Percentiles rank a stretch among this genome's conserved stretches.
Evolutionary conservation across 2,113 vertebrate genomes (phyloP).

Genomic region (Ciconia stormi): DNA sequence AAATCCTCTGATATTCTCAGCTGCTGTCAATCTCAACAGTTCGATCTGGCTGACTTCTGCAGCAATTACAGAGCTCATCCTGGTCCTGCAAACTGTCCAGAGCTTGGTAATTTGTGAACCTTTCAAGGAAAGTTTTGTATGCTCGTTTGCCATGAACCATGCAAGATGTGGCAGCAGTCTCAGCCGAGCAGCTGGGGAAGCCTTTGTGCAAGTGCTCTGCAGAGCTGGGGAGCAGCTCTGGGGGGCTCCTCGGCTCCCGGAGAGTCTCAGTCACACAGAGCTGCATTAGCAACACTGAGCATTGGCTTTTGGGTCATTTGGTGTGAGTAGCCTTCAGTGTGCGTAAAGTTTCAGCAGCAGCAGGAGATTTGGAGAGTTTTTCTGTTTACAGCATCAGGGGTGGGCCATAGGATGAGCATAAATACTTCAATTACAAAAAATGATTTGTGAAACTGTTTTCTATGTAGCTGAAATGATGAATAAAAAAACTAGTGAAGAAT

Average conservation of each 20-base stretch:
- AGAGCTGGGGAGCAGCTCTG: background rate
- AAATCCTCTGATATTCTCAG: background rate
- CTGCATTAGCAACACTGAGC: background rate
- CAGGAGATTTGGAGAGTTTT: background rate
- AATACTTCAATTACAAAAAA: background rate
- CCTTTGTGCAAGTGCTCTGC: background rate
- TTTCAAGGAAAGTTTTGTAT: background rate
- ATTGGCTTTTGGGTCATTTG: background rate
- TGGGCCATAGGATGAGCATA: background rate
- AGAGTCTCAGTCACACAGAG: background rate
- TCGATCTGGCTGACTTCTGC: background rate
- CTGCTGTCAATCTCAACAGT: background rate
- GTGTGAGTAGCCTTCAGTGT: background rate
- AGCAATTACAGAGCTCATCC: background rate
- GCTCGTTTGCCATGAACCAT: background rate
- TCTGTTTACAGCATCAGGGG: background rate
- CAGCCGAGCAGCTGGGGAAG: fast-evolving
- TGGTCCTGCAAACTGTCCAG: background rate
- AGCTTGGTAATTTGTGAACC: background rate
- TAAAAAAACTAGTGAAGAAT: background rate
- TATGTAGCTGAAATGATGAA: background rate
- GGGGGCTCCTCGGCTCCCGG: background rate
- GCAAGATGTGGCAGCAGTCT: background rate
- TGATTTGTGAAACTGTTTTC: background rate
- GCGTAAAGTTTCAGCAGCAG: background rate